Evolutionary conservation across 2,113 vertebrate genomes (phyloP), one percentile per base, ranked within the genome.

Genomic region (Edolisoma coerulescens): DNA sequence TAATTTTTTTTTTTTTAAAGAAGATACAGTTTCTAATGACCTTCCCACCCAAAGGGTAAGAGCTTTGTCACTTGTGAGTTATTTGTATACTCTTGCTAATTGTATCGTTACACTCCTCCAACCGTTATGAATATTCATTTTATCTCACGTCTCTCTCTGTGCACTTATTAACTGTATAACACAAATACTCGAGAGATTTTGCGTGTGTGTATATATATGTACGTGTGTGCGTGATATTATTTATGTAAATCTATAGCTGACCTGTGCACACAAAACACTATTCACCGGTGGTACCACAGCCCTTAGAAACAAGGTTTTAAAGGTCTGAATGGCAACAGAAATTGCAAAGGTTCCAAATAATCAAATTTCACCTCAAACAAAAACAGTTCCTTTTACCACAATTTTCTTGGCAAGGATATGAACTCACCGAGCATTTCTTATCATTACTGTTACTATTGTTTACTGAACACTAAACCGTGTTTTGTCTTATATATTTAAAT

Each of bases 401-500:
- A 41, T 79, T 87, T 90, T 87, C 77, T 84, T 87, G 63, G 71
- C 90, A 89, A 90, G 74, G 52, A 73, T 69, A 85, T 69, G 84
- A 96, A 96, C 79, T 87, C 85, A 78, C 52, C 17, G 2, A 91
- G 87, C 70, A 76, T 82, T 95, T 79, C 82, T 92, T 68, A 57
- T 33, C 65, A 81, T 79, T 88, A 68, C 24, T 86, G 76, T 28
- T 84, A 83, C 74, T 74, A 96, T 87, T 97, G 96, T 97, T 97
- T 97, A 97, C 95, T 92, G 69, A 97, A 86, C 64, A 81, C 69
- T 82, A 97, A 96, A 93, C 61, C 3, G 2, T 79, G 84, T 95
- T 97, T 95, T 90, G 28, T 78, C 93, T 98, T 93, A 76, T 87
- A 84, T 47, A 92, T 96, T 97, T 95, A 96, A 97, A 96, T 76